Conservation (phyloP, 1,140 invertebrate species). For the Elysia chlorotica region DNA sequence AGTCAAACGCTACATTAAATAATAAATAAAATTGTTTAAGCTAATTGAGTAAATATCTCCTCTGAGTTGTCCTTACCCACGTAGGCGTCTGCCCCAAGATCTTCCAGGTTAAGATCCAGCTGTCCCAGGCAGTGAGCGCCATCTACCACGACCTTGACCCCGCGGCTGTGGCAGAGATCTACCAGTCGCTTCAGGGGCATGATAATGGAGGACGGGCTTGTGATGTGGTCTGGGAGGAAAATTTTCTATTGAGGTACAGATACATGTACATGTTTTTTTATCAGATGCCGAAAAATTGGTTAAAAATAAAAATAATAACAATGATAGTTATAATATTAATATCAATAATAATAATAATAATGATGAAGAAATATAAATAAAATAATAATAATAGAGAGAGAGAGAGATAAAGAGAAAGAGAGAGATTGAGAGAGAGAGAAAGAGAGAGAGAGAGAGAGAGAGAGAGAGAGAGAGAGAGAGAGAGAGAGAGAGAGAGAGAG, state of each 20-base stretch:
- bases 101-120: slow-evolving; percentile 36
- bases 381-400: neutral
- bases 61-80: no score
- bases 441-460: no score
- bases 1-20: no score
- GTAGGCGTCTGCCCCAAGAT: slow-evolving; percentile 44
- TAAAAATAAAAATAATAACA: neutral
- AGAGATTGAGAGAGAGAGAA: neutral
- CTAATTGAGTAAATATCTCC: no score
- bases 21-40: no score
- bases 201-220: slow-evolving; percentile 32
- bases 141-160: slow-evolving; percentile 39
- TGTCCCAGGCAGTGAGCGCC: slow-evolving; percentile 49
- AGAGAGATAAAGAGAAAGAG: neutral
- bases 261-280: no score
- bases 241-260: neutral
- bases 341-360: neutral
- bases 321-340: neutral
- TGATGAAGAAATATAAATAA: neutral
- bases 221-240: slow-evolving; percentile 39
- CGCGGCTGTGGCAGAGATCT: slow-evolving; percentile 36
- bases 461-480: neutral
- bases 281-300: no score
- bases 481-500: neutral
- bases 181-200: slow-evolving; percentile 41